Evolutionary conservation across 2,888 invertebrate genomes (phyloP).

Genomic region (Eugnorisma glareosa): DNA sequence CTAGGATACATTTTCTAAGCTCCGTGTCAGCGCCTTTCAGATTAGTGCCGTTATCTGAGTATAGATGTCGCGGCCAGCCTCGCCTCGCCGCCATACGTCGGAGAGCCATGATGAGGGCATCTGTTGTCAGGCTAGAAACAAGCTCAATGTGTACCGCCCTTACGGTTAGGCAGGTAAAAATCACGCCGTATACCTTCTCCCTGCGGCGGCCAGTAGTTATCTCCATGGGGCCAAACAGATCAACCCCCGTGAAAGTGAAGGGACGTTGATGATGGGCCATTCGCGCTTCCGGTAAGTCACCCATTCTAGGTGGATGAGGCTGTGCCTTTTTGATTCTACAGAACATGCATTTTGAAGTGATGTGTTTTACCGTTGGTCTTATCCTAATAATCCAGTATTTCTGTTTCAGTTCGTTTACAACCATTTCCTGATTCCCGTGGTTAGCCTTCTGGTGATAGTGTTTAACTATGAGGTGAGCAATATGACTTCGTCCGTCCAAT

Average conservation of each 20-base stretch:
- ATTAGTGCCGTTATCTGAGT: background rate
- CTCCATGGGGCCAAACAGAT: conserved; percentile 3
- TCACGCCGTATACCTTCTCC: background rate
- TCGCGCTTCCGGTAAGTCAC: background rate
- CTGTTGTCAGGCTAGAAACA: background rate
- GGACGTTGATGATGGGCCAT: background rate
- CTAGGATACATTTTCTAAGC: no score
- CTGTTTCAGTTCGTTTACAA: background rate
- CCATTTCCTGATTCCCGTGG: background rate
- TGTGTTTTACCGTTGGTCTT: background rate
- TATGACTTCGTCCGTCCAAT: background rate
- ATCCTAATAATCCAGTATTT: background rate
- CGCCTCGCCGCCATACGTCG: background rate
- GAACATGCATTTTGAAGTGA: conserved; percentile 1
- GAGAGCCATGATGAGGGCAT: background rate
- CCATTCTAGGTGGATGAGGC: background rate
- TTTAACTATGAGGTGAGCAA: background rate
- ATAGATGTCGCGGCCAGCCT: background rate
- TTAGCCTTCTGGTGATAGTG: background rate
- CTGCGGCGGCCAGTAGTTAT: background rate
- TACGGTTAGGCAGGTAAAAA: background rate
- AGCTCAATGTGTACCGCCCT: conserved; percentile 1
- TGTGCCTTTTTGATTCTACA: background rate
- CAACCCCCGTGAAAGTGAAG: background rate
- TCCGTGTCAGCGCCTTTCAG: no score